phyloP scores from a whole-genome alignment of 2,113 vertebrate genomes.

The Pagrus major region DNA sequence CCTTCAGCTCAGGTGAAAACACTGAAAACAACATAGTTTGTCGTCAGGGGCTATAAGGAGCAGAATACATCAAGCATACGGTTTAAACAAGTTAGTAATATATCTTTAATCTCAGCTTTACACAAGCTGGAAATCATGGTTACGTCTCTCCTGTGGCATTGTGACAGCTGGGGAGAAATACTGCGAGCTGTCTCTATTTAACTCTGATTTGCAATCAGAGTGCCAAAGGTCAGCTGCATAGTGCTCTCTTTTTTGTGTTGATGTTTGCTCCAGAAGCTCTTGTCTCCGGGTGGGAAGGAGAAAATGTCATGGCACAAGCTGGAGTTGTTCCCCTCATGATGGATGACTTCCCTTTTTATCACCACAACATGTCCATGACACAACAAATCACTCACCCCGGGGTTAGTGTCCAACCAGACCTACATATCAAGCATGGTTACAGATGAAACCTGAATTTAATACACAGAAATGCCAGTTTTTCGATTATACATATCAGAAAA shows the following conservation, averaged over 20 bases:
- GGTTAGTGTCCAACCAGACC: not conserved
- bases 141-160: not conserved
- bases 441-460: too few relatives aligned
- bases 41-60: not conserved
- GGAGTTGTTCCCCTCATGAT: constrained; percentile 13
- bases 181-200: constrained; percentile 9
- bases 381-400: constrained; percentile 1
- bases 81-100: not conserved
- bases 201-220: constrained; percentile 33
- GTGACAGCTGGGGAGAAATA: not conserved
- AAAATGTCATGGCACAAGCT: constrained; percentile 16
- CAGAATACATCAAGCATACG: not conserved
- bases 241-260: not conserved
- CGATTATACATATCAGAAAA: too few relatives aligned
- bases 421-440: not conserved
- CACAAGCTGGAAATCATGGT: constrained; percentile 8
- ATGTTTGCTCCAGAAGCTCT: not conserved
- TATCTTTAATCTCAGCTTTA: constrained; percentile 7
- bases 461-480: too few relatives aligned
- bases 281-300: constrained; percentile 17
- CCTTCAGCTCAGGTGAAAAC: not conserved
- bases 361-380: constrained; percentile 1
- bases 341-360: constrained; percentile 23
- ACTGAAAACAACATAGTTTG: not conserved
- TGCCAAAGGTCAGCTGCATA: not conserved